Conservation (phyloP, 2,797 vertebrate species). For the Sebastes cheni region DNA sequence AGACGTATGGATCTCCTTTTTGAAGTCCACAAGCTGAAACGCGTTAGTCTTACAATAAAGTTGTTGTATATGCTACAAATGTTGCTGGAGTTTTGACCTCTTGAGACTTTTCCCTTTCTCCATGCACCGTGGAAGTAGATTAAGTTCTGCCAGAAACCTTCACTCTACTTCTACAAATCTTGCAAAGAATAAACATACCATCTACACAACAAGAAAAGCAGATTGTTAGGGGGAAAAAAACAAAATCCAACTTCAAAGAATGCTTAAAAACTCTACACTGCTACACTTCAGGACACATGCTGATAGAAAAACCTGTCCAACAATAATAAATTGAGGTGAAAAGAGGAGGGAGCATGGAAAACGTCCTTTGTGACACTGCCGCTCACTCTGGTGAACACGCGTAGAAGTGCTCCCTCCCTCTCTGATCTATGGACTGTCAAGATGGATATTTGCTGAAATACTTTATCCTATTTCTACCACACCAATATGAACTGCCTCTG, state of each 20-base stretch:
- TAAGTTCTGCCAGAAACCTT: not conserved
- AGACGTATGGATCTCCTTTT: not conserved
- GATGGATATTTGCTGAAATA: slow-evolving; percentile 73
- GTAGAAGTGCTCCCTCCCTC: slow-evolving; percentile 60
- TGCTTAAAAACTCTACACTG: not conserved
- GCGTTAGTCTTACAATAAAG: no score
- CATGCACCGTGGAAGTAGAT: not conserved
- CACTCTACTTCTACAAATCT: not conserved
- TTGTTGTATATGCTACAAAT: no score
- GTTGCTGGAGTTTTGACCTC: no score
- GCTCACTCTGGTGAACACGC: slow-evolving; percentile 67
- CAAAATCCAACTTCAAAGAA: not conserved
- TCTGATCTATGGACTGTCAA: slow-evolving; percentile 80
- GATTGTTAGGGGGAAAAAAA: not conserved
- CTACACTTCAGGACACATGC: slow-evolving; percentile 27
- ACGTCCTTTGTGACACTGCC: slow-evolving; percentile 64
- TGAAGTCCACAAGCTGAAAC: no score
- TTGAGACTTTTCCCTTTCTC: not conserved
- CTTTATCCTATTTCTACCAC: slow-evolving; percentile 67
- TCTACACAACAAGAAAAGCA: not conserved
- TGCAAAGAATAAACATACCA: not conserved
- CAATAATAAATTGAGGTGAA: slow-evolving; percentile 74
- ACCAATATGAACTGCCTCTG: slow-evolving; percentile 65
- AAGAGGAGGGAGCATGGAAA: slow-evolving; percentile 62
- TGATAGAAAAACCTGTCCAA: slow-evolving; percentile 47